phyloP scores from a whole-genome alignment of 1,140 invertebrate species.

The Achroia grisella region DNA sequence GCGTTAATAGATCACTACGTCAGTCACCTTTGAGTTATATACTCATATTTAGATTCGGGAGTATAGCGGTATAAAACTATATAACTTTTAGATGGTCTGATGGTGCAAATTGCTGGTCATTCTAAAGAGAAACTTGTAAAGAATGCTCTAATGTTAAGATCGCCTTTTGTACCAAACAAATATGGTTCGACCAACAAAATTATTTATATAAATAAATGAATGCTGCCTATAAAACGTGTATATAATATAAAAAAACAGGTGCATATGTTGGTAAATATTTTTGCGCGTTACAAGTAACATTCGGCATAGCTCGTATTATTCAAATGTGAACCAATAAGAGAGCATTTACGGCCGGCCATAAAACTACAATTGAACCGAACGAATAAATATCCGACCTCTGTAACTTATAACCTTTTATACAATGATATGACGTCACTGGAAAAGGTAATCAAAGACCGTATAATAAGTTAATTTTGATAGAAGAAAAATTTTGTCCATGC shows the following conservation, averaged over 20 bases:
- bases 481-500: too few relatives aligned
- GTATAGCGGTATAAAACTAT: too few relatives aligned
- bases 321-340: constrained; percentile 64
- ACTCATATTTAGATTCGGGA: too few relatives aligned
- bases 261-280: constrained; percentile 51
- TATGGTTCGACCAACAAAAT: too few relatives aligned
- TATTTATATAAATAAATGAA: neutral
- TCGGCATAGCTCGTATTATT: constrained; percentile 58
- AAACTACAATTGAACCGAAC: constrained; percentile 67
- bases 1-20: too few relatives aligned
- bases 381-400: constrained; percentile 67
- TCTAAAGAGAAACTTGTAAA: too few relatives aligned
- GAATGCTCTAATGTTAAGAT: too few relatives aligned
- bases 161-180: too few relatives aligned
- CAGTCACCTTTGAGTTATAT: too few relatives aligned
- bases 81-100: too few relatives aligned
- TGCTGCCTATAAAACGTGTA: neutral
- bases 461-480: too few relatives aligned
- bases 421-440: constrained; percentile 20
- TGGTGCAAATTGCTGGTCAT: too few relatives aligned
- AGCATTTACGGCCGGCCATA: constrained; percentile 63
- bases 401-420: constrained; percentile 56
- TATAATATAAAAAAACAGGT: constrained; percentile 9
- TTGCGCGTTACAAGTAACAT: constrained; percentile 46
- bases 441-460: neutral